These are phyloP conservation scores for Cyphomyrus plagiostoma DNA, from an alignment of 2,113 vertebrate genomes.

Conservation along the genomic window DNA sequence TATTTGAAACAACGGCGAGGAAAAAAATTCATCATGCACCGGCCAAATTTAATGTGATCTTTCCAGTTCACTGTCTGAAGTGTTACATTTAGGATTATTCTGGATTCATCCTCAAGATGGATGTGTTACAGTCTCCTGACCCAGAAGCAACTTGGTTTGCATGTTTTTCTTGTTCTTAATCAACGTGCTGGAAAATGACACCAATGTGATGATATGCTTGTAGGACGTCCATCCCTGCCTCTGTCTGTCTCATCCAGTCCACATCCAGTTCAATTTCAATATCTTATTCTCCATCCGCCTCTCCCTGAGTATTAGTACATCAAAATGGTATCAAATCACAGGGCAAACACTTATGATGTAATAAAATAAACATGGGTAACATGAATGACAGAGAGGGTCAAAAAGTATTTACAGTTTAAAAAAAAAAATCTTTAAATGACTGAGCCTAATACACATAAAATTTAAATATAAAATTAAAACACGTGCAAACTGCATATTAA, in stretches of 20 bases:
- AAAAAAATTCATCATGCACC: conserved; percentile 25
- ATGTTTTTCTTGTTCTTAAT: conserved; percentile 39
- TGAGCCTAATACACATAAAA: neutral
- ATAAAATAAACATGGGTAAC: neutral
- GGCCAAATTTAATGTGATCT: conserved; percentile 39
- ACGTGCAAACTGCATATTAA: neutral
- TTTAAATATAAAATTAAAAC: neutral
- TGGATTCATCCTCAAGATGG: conserved; percentile 41
- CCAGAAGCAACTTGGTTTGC: conserved; percentile 44
- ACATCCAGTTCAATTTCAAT: neutral
- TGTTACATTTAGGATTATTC: conserved; percentile 29
- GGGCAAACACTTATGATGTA: neutral
- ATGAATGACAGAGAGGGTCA: neutral
- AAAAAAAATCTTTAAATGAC: neutral
- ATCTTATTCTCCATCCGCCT: neutral
- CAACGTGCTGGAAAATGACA: conserved; percentile 12
- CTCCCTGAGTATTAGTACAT: neutral
- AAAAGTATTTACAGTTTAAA: neutral
- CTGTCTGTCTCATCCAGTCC: neutral
- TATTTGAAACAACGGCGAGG: conserved; percentile 23
- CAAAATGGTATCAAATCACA: neutral
- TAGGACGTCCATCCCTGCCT: neutral
- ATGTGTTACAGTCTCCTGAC: conserved; percentile 26
- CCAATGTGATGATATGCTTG: neutral
- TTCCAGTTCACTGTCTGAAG: conserved; percentile 26